Percentiles rank a stretch among this genome's conserved stretches.
phyloP scores from a whole-genome alignment of 2,797 vertebrate genomes.

The Xenops minutus region DNA sequence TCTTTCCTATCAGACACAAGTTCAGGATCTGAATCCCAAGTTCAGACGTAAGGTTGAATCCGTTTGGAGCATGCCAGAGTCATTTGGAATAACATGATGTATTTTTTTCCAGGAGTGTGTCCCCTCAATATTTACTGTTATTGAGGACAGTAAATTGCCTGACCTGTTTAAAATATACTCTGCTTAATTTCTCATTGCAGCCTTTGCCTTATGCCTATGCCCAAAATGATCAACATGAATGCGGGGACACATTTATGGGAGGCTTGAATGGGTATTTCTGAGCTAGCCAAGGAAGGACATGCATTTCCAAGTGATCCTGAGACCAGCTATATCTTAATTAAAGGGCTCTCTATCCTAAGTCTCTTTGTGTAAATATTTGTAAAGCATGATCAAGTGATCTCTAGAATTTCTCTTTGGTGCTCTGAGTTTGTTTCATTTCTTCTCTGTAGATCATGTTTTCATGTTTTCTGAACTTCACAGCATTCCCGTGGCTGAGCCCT shows the following conservation, averaged over 20 bases:
- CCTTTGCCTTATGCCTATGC: constrained; percentile 19
- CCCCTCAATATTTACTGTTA: constrained; percentile 58
- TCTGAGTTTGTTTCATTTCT: constrained; percentile 51
- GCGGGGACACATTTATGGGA: constrained; percentile 3
- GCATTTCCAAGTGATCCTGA: constrained; percentile 70
- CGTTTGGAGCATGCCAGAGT: constrained; percentile 36
- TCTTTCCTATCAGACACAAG: constrained; percentile 37
- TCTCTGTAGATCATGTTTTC: constrained; percentile 63
- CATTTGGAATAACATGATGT: constrained; percentile 34
- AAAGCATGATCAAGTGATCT: constrained; percentile 52
- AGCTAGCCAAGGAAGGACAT: constrained; percentile 52
- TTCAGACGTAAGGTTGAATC: constrained; percentile 32
- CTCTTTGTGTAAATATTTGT: constrained; percentile 62
- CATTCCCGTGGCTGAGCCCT: constrained; percentile 44
- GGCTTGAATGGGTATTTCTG: constrained; percentile 51
- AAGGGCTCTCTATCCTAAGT: constrained; percentile 49
- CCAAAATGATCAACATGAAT: constrained; percentile 17
- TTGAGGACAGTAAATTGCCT: constrained; percentile 54
- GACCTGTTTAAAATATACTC: constrained; percentile 16
- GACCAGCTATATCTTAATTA: constrained; percentile 56
- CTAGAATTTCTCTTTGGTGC: constrained; percentile 48
- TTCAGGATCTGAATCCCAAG: constrained; percentile 48
- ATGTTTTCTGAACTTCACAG: constrained; percentile 51
- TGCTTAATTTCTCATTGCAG: constrained; percentile 48
- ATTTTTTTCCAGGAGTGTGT: constrained; percentile 57